Evolutionary conservation across 2,797 vertebrate species (phyloP).

Genomic region (Kryptopterus vitreolus): DNA sequence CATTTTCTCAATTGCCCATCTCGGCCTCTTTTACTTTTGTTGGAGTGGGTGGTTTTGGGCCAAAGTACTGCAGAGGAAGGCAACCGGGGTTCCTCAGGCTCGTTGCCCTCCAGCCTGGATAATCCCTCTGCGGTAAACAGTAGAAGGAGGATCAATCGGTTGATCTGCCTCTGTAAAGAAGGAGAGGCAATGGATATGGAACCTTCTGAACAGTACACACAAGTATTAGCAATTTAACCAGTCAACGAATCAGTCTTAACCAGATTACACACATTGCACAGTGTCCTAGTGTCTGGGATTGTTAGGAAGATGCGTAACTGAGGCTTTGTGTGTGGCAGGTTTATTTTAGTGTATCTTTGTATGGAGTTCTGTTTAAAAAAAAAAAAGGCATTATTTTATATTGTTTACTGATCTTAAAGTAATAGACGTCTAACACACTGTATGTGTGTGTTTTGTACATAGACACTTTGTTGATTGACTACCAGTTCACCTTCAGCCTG

Average conservation of each 20-base stretch:
- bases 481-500: constrained; percentile 99
- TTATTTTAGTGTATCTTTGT: neutral
- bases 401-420: neutral
- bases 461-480: constrained; percentile 98
- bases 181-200: neutral
- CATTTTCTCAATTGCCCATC: constrained; percentile 38
- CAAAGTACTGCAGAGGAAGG: neutral
- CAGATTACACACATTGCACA: neutral
- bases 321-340: neutral
- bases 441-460: constrained; percentile 32
- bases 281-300: neutral
- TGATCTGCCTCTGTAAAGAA: neutral
- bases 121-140: neutral
- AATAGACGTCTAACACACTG: neutral
- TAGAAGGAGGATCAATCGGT: neutral
- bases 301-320: neutral
- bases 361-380: too few species aligned
- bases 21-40: constrained; percentile 10
- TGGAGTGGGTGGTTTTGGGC: neutral
- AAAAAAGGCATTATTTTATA: too few species aligned
- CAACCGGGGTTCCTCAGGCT: neutral
- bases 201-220: neutral
- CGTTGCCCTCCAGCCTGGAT: neutral
- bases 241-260: neutral
- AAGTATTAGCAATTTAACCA: neutral